Base-by-base conservation (phyloP, 2,888 invertebrate genomes). In the Pollenia labialis region DNA sequence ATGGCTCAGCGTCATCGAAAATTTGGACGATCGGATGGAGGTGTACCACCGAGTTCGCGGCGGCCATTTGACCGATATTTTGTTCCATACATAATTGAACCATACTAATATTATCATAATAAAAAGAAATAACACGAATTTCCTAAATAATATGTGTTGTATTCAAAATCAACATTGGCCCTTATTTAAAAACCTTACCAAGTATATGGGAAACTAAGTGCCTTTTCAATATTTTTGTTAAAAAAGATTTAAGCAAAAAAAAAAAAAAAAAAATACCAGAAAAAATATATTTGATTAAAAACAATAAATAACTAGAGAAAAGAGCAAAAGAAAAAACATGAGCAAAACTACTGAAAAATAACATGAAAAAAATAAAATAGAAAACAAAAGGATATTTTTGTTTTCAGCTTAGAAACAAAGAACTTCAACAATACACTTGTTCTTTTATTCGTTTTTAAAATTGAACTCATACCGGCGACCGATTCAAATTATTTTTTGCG, bases 271-370 rank as follows among this genome's bases (percentile, higher is more conserved):
- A 23, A 2, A 23, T 2, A 23, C 23, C 23, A 23, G 23, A 2
- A 23, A 74, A 68, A 81, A 68, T 64, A 18, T 81, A 77, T 87
- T 79, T 69, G 81, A 84, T 84, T 81, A 84, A 77, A 84, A 84
- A 74, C 77, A 54, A 87, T 87, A 87, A 84, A 84, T 81, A 76
- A 76, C 71, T 12, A 62, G 44, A n/a, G 40, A 66, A 84, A 81
- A 68, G 12, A 42, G 18, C 3, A 60, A n/a, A 68, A 8, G 40
- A 11, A 23, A 75, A 58, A 62, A 72, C 50, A 64, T 44, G 9
- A 18, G 11, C 7, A 56, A 10, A 66, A 80, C 16, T 40, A 62
- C 32, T 44, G 9, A 58, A 40, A 66, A 74, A 54, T 58, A n/a
- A 0, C 8, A 66, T 4, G 8, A 64, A 72, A 42, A 54, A 71